Conservation (phyloP, 2,888 invertebrate species). For the Dinocampus coccinellae region DNA sequence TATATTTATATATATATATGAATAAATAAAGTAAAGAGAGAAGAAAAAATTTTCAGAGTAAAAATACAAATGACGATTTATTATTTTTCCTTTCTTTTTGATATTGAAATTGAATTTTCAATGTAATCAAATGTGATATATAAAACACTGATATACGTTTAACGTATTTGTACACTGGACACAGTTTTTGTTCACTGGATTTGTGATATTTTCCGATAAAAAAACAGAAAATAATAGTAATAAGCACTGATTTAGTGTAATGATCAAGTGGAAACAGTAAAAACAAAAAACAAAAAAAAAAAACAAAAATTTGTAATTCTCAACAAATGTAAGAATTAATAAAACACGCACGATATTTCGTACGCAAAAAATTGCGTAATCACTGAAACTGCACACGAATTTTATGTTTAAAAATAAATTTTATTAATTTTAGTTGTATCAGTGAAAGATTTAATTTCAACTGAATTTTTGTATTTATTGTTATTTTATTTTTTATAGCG, state of each 20-base stretch:
- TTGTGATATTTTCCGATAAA: not conserved
- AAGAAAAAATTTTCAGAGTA: too few relatives aligned
- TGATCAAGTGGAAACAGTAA: not conserved
- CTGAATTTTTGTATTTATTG: not conserved
- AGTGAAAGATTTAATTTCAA: not conserved
- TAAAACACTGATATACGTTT: conserved; percentile 1
- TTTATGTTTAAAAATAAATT: too few relatives aligned
- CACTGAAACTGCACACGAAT: too few relatives aligned
- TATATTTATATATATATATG: too few relatives aligned
- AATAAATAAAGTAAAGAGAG: too few relatives aligned
- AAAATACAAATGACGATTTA: too few relatives aligned
- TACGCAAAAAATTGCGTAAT: not conserved
- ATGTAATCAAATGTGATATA: not conserved
- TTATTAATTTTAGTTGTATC: not conserved
- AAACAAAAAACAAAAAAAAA: not conserved
- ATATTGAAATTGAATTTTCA: not conserved
- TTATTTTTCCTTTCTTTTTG: too few relatives aligned
- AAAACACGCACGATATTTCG: not conserved
- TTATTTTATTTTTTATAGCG: not conserved
- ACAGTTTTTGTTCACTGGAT: not conserved
- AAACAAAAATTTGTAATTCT: not conserved
- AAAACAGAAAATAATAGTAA: not conserved
- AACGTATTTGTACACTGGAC: conserved; percentile 5
- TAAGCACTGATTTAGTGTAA: too few relatives aligned
- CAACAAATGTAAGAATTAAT: not conserved